Percentiles rank a stretch among this genome's conserved stretches.
Evolutionary conservation across 2,113 vertebrate genomes (phyloP).

Genomic region (Lagopus muta): DNA sequence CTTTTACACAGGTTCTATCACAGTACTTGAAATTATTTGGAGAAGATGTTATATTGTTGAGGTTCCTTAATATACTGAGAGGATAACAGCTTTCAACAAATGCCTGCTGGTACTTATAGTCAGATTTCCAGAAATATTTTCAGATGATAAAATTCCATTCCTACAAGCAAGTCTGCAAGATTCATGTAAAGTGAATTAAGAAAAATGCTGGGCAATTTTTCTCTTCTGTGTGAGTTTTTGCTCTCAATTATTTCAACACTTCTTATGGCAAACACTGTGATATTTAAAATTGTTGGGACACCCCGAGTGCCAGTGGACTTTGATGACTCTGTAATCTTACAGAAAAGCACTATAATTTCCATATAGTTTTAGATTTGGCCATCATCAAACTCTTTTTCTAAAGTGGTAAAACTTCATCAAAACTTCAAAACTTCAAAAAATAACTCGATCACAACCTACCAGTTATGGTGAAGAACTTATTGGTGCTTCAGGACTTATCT

Average conservation of each 20-base stretch:
- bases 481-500: not conserved
- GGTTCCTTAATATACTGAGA: not conserved
- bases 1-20: not conserved
- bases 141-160: not conserved
- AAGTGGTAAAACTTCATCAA: no score
- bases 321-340: not conserved
- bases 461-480: not conserved
- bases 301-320: not conserved
- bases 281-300: not conserved
- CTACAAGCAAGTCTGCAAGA: not conserved
- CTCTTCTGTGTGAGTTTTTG: not conserved
- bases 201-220: not conserved
- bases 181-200: not conserved
- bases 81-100: not conserved
- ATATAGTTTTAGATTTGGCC: not conserved
- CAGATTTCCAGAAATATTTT: not conserved
- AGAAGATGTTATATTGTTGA: not conserved
- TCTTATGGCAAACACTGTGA: not conserved
- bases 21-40: not conserved
- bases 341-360: not conserved
- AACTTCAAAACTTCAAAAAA: not conserved
- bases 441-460: not conserved
- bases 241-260: not conserved
- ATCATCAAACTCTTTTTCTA: not conserved
- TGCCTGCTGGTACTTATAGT: not conserved